Conservation (phyloP, 2,888 invertebrate species). For the Xylophagus ater region DNA sequence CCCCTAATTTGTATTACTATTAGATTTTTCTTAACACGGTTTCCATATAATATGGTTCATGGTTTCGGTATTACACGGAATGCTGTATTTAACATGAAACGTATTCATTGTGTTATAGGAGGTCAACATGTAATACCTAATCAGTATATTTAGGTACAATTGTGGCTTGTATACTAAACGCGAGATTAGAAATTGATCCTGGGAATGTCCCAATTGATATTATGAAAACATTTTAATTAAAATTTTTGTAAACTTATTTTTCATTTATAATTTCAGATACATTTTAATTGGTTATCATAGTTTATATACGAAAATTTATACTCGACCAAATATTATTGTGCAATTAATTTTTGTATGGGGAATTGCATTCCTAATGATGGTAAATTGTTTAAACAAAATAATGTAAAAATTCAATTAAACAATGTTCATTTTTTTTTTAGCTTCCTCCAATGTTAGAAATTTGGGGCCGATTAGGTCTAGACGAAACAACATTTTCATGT, state of each 20-base stretch:
- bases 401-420: slow-evolving; percentile 1
- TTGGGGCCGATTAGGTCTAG: slow-evolving; percentile 77
- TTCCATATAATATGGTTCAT: too few relatives aligned
- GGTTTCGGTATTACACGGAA: too few relatives aligned
- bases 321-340: slow-evolving; percentile 55
- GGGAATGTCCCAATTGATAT: too few relatives aligned
- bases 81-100: too few relatives aligned
- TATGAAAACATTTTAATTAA: too few relatives aligned
- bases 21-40: too few relatives aligned
- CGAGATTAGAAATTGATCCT: too few relatives aligned
- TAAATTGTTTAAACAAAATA: slow-evolving; percentile 32
- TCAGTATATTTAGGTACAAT: too few relatives aligned
- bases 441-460: slow-evolving; percentile 67
- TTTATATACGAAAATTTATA: slow-evolving; percentile 68
- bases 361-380: slow-evolving; percentile 61
- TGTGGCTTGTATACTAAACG: too few relatives aligned
- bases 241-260: background rate
- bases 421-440: slow-evolving; percentile 37
- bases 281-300: slow-evolving; percentile 73
- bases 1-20: too few relatives aligned
- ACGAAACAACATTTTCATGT: slow-evolving; percentile 73
- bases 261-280: slow-evolving; percentile 50
- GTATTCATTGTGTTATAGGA: too few relatives aligned
- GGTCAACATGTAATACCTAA: too few relatives aligned
- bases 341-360: slow-evolving; percentile 74